These are phyloP conservation scores for Myotis davidii DNA, from an alignment of 2,113 vertebrate genomes.

Conservation along the genomic window DNA sequence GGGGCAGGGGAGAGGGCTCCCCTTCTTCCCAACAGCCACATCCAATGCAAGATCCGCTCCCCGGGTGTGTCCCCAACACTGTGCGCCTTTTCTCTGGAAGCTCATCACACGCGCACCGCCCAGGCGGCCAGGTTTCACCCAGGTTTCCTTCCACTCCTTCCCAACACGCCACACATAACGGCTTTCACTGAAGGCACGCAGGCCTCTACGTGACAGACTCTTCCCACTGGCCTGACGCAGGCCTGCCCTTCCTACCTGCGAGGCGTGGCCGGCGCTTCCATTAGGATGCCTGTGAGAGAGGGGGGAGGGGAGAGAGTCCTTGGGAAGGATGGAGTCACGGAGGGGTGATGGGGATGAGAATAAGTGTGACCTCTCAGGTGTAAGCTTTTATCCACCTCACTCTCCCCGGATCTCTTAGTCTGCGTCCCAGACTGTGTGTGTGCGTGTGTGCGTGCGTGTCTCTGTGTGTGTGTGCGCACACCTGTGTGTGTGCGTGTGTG, in stretches of 20 bases:
- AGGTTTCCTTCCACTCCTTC: background rate
- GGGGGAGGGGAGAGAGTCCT: background rate
- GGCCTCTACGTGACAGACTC: background rate
- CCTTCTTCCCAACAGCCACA: background rate
- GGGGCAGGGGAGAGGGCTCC: background rate
- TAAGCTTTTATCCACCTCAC: background rate
- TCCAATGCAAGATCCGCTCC: background rate
- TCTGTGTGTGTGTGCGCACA: background rate
- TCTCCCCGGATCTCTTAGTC: background rate
- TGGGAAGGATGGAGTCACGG: rapidly evolving
- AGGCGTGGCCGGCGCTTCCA: background rate
- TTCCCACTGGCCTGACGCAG: background rate
- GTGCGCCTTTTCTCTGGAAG: background rate
- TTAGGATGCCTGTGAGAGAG: background rate
- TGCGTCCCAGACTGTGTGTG: background rate
- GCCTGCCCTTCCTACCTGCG: background rate
- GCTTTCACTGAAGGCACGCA: background rate
- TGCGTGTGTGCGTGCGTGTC: background rate
- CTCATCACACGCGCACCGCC: background rate
- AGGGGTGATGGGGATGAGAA: background rate
- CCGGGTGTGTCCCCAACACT: too few relatives aligned
- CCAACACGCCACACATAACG: background rate
- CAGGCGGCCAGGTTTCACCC: background rate
- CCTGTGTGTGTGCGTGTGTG: background rate
- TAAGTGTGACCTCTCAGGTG: background rate